phyloP scores from a whole-genome alignment of 2,113 vertebrate genomes.

The Pelecanoides urinatrix region DNA sequence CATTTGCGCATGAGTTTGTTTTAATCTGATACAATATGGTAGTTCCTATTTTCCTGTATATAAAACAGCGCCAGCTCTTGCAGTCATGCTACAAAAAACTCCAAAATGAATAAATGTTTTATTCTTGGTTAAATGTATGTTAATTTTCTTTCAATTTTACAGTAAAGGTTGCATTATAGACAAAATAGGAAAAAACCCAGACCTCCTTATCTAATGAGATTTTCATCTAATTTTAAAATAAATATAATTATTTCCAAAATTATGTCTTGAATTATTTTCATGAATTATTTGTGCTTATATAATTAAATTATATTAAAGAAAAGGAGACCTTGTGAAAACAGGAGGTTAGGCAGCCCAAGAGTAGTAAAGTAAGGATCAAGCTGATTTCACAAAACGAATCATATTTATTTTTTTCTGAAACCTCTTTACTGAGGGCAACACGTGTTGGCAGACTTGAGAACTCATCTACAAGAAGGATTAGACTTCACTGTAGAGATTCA shows the following conservation, averaged over 20 bases:
- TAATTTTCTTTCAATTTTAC: neutral
- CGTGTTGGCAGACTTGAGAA: neutral
- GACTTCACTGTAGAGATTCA: neutral
- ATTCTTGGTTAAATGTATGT: neutral
- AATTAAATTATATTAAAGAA: neutral
- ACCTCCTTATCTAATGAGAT: neutral
- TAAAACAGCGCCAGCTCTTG: neutral
- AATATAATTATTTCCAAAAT: neutral
- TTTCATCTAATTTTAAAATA: neutral
- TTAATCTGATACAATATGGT: neutral
- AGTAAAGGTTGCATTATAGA: neutral
- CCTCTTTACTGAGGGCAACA: neutral
- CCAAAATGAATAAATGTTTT: neutral
- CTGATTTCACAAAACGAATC: neutral
- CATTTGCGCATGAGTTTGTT: neutral
- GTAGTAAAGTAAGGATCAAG: neutral
- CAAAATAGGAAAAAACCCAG: neutral
- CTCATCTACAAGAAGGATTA: slow-evolving; percentile 45
- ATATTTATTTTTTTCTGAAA: neutral
- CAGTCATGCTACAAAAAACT: neutral
- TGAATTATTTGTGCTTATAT: neutral
- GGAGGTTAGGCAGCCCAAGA: neutral
- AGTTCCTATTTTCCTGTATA: neutral
- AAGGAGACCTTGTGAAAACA: neutral
- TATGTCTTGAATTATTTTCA: neutral